Evolutionary conservation across 1,140 invertebrate genomes (phyloP).

Genomic region (Dryas iulia): DNA sequence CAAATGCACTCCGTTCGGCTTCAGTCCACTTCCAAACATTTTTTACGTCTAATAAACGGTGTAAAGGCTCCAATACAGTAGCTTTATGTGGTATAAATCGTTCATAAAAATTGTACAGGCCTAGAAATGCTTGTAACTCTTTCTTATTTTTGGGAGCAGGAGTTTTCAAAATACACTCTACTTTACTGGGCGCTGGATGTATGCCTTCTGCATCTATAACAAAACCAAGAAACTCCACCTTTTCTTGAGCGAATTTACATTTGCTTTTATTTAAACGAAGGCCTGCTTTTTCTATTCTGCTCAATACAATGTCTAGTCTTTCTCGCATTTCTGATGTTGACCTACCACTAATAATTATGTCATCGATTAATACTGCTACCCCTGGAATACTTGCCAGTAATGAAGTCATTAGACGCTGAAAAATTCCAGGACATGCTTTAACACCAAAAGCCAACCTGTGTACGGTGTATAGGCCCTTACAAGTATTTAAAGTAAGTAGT

Average conservation of each 20-base stretch:
- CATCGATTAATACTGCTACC: conserved; percentile 46
- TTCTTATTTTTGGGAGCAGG: conserved; percentile 54
- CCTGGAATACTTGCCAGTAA: conserved; percentile 45
- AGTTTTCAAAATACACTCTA: conserved; percentile 56
- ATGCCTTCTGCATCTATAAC: conserved; percentile 45
- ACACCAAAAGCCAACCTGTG: conserved; percentile 77
- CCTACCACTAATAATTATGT: conserved; percentile 56
- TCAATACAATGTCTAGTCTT: conserved; percentile 28
- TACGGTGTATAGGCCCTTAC: conserved; percentile 72
- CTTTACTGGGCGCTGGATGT: conserved; percentile 43
- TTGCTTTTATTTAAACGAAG: conserved; percentile 49
- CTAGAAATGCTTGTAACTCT: conserved; percentile 60
- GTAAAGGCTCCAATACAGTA: conserved; percentile 24
- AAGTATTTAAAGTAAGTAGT: conserved; percentile 50
- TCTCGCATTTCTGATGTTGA: conserved; percentile 32
- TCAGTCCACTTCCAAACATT: conserved; percentile 53
- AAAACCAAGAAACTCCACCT: conserved; percentile 53
- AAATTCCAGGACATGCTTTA: conserved; percentile 67
- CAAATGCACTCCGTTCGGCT: conserved; percentile 42
- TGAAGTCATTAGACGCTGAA: conserved; percentile 53
- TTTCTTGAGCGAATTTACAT: conserved; percentile 45
- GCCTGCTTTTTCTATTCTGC: conserved; percentile 40
- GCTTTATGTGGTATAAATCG: conserved; percentile 54
- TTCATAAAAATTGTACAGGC: conserved; percentile 60
- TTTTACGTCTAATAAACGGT: conserved; percentile 20